A percentile compares a stretch with the other conserved stretches of the same genome.
phyloP scores from a whole-genome alignment of 2,888 invertebrate genomes.

The Leptura quadrifasciata region DNA sequence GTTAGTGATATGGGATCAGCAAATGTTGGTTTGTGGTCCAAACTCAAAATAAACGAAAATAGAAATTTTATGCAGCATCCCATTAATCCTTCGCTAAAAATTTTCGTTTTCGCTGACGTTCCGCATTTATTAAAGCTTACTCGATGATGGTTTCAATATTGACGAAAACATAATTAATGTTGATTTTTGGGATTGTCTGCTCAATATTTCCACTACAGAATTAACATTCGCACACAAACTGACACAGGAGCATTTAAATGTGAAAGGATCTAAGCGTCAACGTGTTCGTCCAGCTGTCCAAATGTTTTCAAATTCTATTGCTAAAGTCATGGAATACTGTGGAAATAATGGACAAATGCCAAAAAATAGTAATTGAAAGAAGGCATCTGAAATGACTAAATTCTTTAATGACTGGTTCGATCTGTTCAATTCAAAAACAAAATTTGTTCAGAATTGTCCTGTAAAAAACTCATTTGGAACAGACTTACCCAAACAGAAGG shows the following conservation, averaged over 20 bases:
- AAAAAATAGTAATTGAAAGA: slow-evolving; percentile 25
- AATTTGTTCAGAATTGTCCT: slow-evolving; percentile 32
- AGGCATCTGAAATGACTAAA: slow-evolving; percentile 18
- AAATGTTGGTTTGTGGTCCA: slow-evolving; percentile 43
- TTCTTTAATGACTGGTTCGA: slow-evolving; percentile 42
- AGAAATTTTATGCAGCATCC: no score
- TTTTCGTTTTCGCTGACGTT: slow-evolving; percentile 52
- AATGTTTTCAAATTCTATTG: slow-evolving; percentile 34
- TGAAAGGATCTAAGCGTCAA: slow-evolving; percentile 36
- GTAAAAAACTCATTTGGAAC: slow-evolving; percentile 38
- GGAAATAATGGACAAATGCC: slow-evolving; percentile 38
- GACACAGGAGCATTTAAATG: slow-evolving; percentile 27
- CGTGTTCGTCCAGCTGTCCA: slow-evolving; percentile 35
- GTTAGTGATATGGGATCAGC: slow-evolving; percentile 48
- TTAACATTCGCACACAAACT: slow-evolving; percentile 26
- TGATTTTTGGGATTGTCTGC: slow-evolving; percentile 32
- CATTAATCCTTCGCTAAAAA: slow-evolving; percentile 36
- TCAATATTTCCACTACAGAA: slow-evolving; percentile 15
- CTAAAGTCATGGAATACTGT: slow-evolving; percentile 46
- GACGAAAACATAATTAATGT: slow-evolving; percentile 38
- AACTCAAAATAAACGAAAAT: slow-evolving; percentile 37
- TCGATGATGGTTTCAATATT: slow-evolving; percentile 49
- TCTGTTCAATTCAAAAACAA: slow-evolving; percentile 38
- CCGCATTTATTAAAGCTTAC: slow-evolving; percentile 51
- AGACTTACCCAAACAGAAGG: slow-evolving; percentile 4